Conservation (phyloP, 2,113 vertebrate genomes). For the Coptodon rendalli region DNA sequence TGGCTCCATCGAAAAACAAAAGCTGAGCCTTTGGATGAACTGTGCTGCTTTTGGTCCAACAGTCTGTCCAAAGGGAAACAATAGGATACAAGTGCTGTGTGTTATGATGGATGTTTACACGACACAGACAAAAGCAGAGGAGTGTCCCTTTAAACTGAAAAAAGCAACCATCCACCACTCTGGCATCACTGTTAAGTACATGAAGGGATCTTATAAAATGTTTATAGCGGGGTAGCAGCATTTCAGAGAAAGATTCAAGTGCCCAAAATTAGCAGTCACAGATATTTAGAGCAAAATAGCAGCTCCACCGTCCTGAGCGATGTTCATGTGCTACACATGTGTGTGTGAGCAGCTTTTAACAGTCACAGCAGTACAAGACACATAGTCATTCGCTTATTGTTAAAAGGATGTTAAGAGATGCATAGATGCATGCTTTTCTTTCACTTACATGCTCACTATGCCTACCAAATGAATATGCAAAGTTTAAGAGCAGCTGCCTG, state of each 20-base stretch:
- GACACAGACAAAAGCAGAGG: background rate
- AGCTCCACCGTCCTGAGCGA: background rate
- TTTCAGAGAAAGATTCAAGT: background rate
- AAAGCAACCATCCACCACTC: background rate
- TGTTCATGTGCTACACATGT: background rate
- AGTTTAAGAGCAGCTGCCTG: background rate
- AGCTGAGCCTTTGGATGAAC: background rate
- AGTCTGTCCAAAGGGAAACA: background rate
- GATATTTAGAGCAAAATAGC: background rate
- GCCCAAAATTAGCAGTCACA: background rate
- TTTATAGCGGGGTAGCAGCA: background rate
- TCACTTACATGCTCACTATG: background rate
- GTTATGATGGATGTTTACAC: conserved; percentile 1
- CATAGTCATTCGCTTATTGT: background rate
- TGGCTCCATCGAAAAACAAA: background rate
- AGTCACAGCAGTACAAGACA: background rate
- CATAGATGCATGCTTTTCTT: background rate
- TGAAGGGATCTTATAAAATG: conserved; percentile 2
- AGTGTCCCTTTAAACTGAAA: background rate
- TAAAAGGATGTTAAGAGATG: background rate
- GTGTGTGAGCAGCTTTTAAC: background rate
- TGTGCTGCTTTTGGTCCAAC: background rate
- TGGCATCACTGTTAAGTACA: background rate
- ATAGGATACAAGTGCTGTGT: background rate
- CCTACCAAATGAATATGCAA: conserved; percentile 44